A percentile compares a stretch with the other conserved stretches of the same genome.
These are phyloP conservation scores for Eretmocerus hayati DNA, from an alignment of 2,888 invertebrate species.

Conservation along the genomic window DNA sequence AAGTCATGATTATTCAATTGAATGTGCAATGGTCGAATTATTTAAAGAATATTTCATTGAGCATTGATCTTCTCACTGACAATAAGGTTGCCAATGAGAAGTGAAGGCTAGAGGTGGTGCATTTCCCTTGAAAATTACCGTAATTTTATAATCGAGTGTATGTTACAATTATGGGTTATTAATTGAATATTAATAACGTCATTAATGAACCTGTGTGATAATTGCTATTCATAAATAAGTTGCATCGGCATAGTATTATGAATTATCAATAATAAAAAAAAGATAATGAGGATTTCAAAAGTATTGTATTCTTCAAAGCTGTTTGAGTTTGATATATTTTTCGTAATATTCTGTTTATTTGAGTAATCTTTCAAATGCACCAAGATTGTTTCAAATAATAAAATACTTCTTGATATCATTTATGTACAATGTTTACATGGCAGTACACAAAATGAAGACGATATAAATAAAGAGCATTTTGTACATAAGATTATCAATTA, in stretches of 20 bases:
- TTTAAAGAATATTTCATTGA: too few relatives aligned
- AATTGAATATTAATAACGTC: too few relatives aligned
- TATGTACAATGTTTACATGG: constrained; percentile 40
- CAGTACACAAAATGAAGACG: constrained; percentile 27
- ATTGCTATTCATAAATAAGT: too few relatives aligned
- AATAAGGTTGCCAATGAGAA: too few relatives aligned
- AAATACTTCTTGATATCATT: constrained; percentile 31
- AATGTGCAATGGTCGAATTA: too few relatives aligned
- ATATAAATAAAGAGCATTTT: constrained; percentile 6
- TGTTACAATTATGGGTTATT: too few relatives aligned
- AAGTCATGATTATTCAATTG: too few relatives aligned
- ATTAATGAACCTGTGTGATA: too few relatives aligned
- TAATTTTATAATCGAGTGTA: too few relatives aligned
- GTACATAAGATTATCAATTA: constrained; percentile 5
- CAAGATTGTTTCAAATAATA: constrained; percentile 11
- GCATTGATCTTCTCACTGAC: too few relatives aligned
- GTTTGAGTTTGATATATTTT: constrained; percentile 12
- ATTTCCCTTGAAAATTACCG: too few relatives aligned
- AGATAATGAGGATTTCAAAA: constrained; percentile 18
- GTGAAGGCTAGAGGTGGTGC: too few relatives aligned
- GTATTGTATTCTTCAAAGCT: constrained; percentile 9
- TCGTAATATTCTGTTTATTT: constrained; percentile 12
- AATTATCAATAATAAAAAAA: constrained; percentile 12
- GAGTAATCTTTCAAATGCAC: constrained; percentile 10
- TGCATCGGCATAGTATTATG: constrained; percentile 7